Evolutionary conservation across 2,113 vertebrate species (phyloP).

Genomic region (Pionites leucogaster): DNA sequence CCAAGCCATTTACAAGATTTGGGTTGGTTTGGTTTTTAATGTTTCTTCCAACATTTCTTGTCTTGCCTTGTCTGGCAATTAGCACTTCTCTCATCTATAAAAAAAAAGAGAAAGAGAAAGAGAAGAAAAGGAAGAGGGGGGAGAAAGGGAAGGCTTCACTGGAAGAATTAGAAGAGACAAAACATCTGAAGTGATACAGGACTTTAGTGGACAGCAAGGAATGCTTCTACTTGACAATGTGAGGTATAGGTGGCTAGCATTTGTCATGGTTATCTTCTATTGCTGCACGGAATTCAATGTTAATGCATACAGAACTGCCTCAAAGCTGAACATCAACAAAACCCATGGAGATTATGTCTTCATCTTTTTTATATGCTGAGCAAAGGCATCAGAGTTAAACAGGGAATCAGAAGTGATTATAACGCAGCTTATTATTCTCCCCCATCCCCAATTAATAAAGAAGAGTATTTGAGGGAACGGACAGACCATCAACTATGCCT

Average conservation of each 20-base stretch:
- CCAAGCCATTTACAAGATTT: neutral
- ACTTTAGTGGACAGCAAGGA: neutral
- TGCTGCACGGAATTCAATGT: neutral
- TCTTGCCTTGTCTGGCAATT: neutral
- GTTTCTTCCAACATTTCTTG: slow-evolving; percentile 29
- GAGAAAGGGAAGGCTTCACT: neutral
- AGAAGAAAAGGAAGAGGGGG: accelerated
- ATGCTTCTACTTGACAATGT: neutral
- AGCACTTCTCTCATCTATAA: neutral
- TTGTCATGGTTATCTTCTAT: neutral
- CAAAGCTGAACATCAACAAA: neutral
- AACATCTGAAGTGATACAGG: neutral
- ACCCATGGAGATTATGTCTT: neutral
- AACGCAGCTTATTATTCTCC: neutral
- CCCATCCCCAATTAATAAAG: neutral
- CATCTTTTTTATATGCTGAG: neutral
- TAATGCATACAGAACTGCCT: neutral
- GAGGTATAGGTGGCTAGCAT: neutral
- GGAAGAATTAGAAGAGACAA: neutral
- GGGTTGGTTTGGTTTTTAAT: neutral
- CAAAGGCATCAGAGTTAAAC: neutral
- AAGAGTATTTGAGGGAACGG: neutral
- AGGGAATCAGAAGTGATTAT: neutral
- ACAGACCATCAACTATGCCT: neutral
- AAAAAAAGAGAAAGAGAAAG: accelerated